Evolutionary conservation across 2,888 invertebrate genomes (phyloP), one percentile per base, ranked within the genome.

Genomic region (Andrena flavipes): DNA sequence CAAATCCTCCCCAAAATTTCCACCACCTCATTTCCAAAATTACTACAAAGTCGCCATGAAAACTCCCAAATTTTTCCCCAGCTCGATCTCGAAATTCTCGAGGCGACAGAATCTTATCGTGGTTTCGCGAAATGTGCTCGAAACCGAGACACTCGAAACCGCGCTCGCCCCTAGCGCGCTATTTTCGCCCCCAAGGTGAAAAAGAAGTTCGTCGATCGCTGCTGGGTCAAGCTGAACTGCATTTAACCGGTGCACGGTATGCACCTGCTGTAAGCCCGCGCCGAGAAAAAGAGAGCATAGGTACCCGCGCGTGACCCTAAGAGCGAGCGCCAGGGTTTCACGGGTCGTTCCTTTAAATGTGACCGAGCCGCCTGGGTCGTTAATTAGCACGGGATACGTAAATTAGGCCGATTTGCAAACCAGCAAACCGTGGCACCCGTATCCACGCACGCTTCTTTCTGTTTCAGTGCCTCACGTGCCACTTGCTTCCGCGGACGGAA

Each of bases 241-340:
- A 51, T 75, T 68, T 67, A 77, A 71, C 70, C 68, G 42, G 56
- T 35, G 54, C 76, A 29, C 26, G 48, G 56, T 56, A 51, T 62
- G 81, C 82, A 76, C 76, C 83, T 81, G 82, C 82, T 29, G 64
- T 60, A 51, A 42, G 30, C 35, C 54, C 63, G 49, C 71, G 59
- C 33, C 54, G 80, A 63, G 63, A 56, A 73, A 72, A 59, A 30
- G 48, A 68, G 35, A 48, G 78, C 71, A 65, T 26, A n/a, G n/a
- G n/a, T n/a, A 20, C 78, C 82, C 75, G 82, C 74, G 71, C 83
- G 82, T 84, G 77, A 60, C 67, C 70, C 26, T 49, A n/a, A 20
- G 20, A 49, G 35, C 54, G 29, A 26, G 23, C 54, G 42, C n/a
- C 35, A 16, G 63, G 62, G 29, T 68, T 67, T 60, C 60, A 30